Percentiles rank a stretch among this genome's conserved stretches.
phyloP scores from a whole-genome alignment of 2,888 invertebrate species.

The Tortrix viridana region DNA sequence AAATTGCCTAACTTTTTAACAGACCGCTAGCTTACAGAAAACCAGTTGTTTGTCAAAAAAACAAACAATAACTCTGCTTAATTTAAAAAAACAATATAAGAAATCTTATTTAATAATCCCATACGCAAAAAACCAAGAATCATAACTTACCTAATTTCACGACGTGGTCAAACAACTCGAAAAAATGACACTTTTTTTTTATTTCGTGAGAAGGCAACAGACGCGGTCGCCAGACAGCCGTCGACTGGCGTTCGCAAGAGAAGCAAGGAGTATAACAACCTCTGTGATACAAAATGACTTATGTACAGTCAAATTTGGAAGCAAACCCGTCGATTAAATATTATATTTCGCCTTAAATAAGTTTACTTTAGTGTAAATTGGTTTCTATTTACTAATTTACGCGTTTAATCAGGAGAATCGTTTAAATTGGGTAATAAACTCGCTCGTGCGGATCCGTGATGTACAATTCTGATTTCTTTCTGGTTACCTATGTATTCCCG shows the following conservation, averaged over 20 bases:
- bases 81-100: too few relatives aligned
- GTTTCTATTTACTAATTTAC: too few relatives aligned
- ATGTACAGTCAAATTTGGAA: neutral
- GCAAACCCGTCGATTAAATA: neutral
- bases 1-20: neutral
- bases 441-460: too few relatives aligned
- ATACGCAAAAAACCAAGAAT: neutral
- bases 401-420: too few relatives aligned
- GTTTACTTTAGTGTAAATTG: too few relatives aligned
- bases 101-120: neutral
- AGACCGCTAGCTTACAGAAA: conserved; percentile 11
- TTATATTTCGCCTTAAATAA: too few relatives aligned
- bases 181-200: conserved; percentile 27
- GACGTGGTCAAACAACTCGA: neutral
- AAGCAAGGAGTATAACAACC: conserved; percentile 1
- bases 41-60: conserved; percentile 20
- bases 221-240: conserved; percentile 13
- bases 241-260: conserved; percentile 19
- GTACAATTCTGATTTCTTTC: too few relatives aligned
- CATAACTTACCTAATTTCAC: conserved; percentile 28
- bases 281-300: neutral
- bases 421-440: too few relatives aligned
- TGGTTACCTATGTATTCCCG: too few relatives aligned
- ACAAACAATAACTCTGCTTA: neutral
- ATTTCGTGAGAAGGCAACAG: conserved; percentile 13